Percentiles rank a stretch among this genome's conserved stretches.
phyloP scores from a whole-genome alignment of 2,888 invertebrate species.

The Isoperla grammatica region DNA sequence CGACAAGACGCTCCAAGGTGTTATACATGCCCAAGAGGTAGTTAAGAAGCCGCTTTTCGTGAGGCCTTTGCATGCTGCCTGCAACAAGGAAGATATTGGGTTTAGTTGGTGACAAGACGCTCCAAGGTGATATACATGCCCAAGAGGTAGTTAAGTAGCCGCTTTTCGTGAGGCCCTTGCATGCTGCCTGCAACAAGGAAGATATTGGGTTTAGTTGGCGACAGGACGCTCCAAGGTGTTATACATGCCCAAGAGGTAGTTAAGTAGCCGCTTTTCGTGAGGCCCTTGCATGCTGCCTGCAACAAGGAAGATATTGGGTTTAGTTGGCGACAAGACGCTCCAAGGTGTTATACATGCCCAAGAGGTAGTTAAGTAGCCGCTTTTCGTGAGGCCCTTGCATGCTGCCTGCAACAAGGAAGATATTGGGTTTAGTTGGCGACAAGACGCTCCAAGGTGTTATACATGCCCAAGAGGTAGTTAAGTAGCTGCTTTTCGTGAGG shows the following conservation, averaged over 20 bases:
- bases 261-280: conserved; percentile 82
- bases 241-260: conserved; percentile 74
- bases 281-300: conserved; percentile 84
- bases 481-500: conserved; percentile 83
- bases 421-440: conserved; percentile 89
- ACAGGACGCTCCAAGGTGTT: conserved; percentile 88
- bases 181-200: conserved; percentile 75
- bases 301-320: conserved; percentile 76
- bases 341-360: conserved; percentile 78
- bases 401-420: conserved; percentile 72
- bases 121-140: conserved; percentile 81
- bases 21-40: conserved; percentile 77
- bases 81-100: conserved; percentile 71
- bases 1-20: conserved; percentile 83
- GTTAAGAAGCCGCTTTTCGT: conserved; percentile 83
- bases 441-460: conserved; percentile 85
- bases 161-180: conserved; percentile 87
- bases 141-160: conserved; percentile 75
- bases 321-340: conserved; percentile 90
- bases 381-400: conserved; percentile 88
- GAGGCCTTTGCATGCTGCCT: conserved; percentile 85
- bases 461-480: conserved; percentile 72
- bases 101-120: conserved; percentile 87
- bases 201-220: conserved; percentile 83
- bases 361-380: conserved; percentile 74